A percentile compares a stretch with the other conserved stretches of the same genome.
phyloP scores from a whole-genome alignment of 2,888 invertebrate genomes.

The Stenotaenia linearis region DNA sequence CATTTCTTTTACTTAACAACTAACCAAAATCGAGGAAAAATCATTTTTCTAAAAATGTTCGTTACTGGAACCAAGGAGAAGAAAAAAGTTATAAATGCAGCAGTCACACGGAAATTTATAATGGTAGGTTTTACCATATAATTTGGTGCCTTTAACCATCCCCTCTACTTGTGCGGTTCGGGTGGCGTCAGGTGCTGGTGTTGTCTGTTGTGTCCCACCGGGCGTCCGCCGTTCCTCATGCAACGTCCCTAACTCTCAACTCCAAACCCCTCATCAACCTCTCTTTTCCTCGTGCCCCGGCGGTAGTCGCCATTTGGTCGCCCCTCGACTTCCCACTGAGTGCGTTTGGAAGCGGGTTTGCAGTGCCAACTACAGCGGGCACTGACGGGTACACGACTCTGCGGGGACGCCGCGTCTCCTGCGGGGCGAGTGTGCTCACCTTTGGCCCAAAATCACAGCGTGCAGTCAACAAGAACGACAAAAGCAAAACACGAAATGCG shows the following conservation, averaged over 20 bases:
- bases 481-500: neutral
- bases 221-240: neutral
- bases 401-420: neutral
- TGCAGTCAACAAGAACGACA: neutral
- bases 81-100: neutral
- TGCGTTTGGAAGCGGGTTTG: neutral
- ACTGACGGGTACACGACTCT: neutral
- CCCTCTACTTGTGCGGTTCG: neutral
- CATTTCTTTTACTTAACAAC: neutral
- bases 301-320: slow-evolving; percentile 2
- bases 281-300: neutral
- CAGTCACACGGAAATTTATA: neutral
- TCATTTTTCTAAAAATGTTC: too few species aligned
- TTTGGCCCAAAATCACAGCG: neutral
- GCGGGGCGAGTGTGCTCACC: neutral
- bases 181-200: neutral
- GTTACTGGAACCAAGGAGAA: too few species aligned
- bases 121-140: neutral
- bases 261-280: slow-evolving; percentile 1
- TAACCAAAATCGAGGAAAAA: too few species aligned
- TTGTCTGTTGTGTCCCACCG: neutral
- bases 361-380: neutral
- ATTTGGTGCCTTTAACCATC: neutral
- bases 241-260: neutral
- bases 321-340: neutral